phyloP scores from a whole-genome alignment of 2,888 invertebrate genomes.

The Dioctria linearis region DNA sequence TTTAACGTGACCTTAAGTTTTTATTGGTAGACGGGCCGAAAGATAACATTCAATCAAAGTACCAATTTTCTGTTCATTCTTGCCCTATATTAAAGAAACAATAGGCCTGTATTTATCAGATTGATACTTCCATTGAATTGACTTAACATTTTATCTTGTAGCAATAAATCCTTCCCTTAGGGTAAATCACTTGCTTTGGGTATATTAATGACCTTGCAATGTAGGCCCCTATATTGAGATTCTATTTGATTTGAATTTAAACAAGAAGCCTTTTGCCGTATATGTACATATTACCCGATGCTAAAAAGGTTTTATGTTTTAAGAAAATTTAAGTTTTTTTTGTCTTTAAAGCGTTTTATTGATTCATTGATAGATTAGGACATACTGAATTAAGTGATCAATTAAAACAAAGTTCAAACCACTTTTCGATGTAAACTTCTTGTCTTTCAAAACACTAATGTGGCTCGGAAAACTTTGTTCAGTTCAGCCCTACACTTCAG shows the following conservation, averaged over 20 bases:
- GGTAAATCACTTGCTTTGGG: conserved; percentile 20
- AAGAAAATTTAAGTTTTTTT: too few species aligned
- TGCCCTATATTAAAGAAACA: conserved; percentile 27
- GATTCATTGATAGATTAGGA: too few species aligned
- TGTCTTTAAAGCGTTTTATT: too few species aligned
- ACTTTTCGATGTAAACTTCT: too few species aligned
- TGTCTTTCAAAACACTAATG: too few species aligned
- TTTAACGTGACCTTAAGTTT: not conserved
- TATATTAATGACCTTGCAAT: conserved; percentile 16
- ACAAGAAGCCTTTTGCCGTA: not conserved
- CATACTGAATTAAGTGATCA: too few species aligned
- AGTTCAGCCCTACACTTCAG: too few species aligned
- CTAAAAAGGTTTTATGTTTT: too few species aligned
- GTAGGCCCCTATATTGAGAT: not conserved
- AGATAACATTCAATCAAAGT: conserved; percentile 40
- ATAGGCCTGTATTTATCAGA: conserved; percentile 27
- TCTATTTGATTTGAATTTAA: conserved; percentile 4
- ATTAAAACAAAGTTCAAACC: too few species aligned
- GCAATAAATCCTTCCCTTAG: conserved; percentile 34
- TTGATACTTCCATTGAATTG: conserved; percentile 20
- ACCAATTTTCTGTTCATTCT: conserved; percentile 4
- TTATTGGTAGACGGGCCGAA: not conserved
- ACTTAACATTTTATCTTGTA: conserved; percentile 24
- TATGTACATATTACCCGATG: too few species aligned
- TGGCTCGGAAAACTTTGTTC: too few species aligned